Conservation (phyloP, 2,113 vertebrate species). For the Brachyhypopomus gauderio region DNA sequence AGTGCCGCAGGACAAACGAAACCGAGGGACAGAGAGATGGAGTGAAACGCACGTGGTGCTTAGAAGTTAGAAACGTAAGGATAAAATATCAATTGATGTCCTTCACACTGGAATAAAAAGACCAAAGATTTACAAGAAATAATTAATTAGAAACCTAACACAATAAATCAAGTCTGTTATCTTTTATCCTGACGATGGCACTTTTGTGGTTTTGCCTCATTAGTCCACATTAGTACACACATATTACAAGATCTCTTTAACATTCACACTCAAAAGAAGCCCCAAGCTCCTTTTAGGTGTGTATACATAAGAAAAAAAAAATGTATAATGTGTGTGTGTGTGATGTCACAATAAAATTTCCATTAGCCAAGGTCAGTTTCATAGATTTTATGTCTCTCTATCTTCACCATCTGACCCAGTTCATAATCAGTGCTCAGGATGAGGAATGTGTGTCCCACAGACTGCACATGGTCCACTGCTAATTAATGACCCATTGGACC, state of each 20-base stretch:
- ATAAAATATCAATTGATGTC: too few relatives aligned
- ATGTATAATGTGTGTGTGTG: background rate
- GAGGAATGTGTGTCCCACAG: conserved; percentile 33
- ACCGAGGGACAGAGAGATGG: background rate
- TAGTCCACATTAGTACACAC: conserved; percentile 31
- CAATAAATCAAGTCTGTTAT: conserved; percentile 48
- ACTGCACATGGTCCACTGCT: conserved; percentile 41
- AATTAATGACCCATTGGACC: conserved; percentile 64
- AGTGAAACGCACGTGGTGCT: conserved; percentile 51
- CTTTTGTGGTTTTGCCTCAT: conserved; percentile 15
- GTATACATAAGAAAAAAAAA: background rate
- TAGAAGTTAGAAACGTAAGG: conserved; percentile 41
- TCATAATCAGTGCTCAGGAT: conserved; percentile 34
- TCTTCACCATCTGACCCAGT: conserved; percentile 19
- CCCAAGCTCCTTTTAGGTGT: conserved; percentile 9
- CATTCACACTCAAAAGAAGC: background rate
- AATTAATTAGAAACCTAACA: conserved; percentile 54
- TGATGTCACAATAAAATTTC: background rate
- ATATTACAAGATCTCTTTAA: conserved; percentile 18
- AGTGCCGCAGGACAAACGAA: conserved; percentile 40
- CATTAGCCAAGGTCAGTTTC: conserved; percentile 15
- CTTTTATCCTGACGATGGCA: conserved; percentile 43
- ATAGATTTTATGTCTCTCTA: conserved; percentile 15
- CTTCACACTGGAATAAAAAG: background rate
- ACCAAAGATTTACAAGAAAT: conserved; percentile 56